Evolutionary conservation across 2,113 vertebrate genomes (phyloP), one percentile per base, ranked within the genome.

Genomic region (Litocranius walleri): DNA sequence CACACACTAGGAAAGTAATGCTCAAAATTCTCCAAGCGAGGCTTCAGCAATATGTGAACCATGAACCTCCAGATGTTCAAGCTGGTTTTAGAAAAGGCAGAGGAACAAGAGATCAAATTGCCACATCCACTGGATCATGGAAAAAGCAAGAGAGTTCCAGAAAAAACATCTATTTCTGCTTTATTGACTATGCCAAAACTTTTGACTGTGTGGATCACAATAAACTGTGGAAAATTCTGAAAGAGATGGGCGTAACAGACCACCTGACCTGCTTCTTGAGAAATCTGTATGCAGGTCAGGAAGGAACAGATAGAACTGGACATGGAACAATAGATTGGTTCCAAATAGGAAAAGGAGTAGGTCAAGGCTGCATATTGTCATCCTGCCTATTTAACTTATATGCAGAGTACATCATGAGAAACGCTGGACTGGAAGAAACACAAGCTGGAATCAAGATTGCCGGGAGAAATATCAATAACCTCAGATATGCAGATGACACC

Each of bases 1-100:
- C 62, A 17, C 14, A 2, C 0, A 0, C 30, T 64, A 17, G 15
- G 0, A n/a, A 64, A 64, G 16, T 64, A 8, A 64, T 9, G 3
- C 15, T 64, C 62, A 64, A 64, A 64, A 64, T n/a, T 64, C 30
- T 9, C 30, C 62, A 64, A n/a, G 62, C 62, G 30, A 64, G 30
- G 62, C 15, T n/a, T 64, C 62, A 17, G 15, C 16, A 64, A n/a
- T 9, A 64, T 1, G 1, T 4, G 62, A 64, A 64, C 33, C 7
- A 0, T 17, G 62, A 64, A 64, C 30, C 15, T n/a, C 33, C 33
- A 5, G 33, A 67, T 67, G 33, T n/a, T n/a, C 62, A n/a, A n/a
- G 33, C 7, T 67, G 62, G 62, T 9, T 67, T 67, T 67, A 19
- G 16, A n/a, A 64, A 67, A n/a, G 16, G 3, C 3, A 67, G 62